Percentiles rank a stretch among this genome's conserved stretches.
phyloP scores from a whole-genome alignment of 2,888 invertebrate species.

The Athetis lepigone region DNA sequence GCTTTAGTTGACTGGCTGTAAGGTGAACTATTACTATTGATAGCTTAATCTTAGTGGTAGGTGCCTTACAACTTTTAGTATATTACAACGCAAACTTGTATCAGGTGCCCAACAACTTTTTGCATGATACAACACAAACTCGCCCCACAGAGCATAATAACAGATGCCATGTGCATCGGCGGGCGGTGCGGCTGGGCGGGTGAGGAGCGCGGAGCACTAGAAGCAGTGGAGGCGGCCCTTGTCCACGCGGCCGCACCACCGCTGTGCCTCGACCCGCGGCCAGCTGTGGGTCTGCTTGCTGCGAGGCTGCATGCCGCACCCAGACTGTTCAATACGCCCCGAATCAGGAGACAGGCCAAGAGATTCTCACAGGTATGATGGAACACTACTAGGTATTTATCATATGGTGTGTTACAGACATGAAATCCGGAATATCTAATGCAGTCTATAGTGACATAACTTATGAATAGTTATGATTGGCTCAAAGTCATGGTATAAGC shows the following conservation, averaged over 20 bases:
- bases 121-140: background rate
- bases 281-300: slow-evolving; percentile 94
- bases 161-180: slow-evolving; percentile 92
- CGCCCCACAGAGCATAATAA: slow-evolving; percentile 90
- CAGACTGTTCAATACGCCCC: slow-evolving; percentile 93
- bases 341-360: slow-evolving; percentile 93
- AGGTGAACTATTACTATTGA: too few relatives aligned
- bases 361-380: slow-evolving; percentile 93
- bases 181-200: slow-evolving; percentile 92
- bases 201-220: slow-evolving; percentile 93
- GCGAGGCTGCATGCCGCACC: slow-evolving; percentile 94
- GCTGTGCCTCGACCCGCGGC: slow-evolving; percentile 97
- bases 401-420: too few relatives aligned
- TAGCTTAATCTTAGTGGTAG: too few relatives aligned
- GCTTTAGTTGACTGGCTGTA: too few relatives aligned
- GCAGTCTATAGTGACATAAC: too few relatives aligned
- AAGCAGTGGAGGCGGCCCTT: slow-evolving; percentile 94
- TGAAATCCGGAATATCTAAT: too few relatives aligned
- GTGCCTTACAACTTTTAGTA: too few relatives aligned
- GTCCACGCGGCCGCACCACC: slow-evolving; percentile 96
- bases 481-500: too few relatives aligned
- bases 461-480: too few relatives aligned
- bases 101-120: background rate
- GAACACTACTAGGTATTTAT: background rate
- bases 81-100: too few relatives aligned